phyloP scores from a whole-genome alignment of 2,888 invertebrate genomes.

The Isoperla grammatica region DNA sequence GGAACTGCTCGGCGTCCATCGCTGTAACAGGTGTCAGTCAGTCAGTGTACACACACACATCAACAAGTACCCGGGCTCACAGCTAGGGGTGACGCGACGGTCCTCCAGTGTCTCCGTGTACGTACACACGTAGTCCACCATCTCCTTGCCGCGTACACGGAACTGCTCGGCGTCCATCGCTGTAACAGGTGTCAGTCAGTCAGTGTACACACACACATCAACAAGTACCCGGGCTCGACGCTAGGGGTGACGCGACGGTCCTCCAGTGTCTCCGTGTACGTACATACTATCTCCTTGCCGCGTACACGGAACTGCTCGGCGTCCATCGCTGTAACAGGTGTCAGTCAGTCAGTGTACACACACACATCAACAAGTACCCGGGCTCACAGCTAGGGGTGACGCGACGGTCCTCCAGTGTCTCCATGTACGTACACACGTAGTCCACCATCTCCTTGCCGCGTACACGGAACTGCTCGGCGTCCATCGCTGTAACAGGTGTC shows the following conservation, averaged over 20 bases:
- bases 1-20: constrained; percentile 47
- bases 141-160: constrained; percentile 79
- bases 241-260: constrained; percentile 46
- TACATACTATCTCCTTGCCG: constrained; percentile 48
- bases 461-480: constrained; percentile 78
- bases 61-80: constrained; percentile 90
- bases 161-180: constrained; percentile 92
- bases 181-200: no score
- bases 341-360: no score
- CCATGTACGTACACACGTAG: constrained; percentile 88
- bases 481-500: no score
- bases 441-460: constrained; percentile 94
- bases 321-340: no score
- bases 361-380: constrained; percentile 85
- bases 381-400: constrained; percentile 90
- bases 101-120: constrained; percentile 77
- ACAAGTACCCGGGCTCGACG: constrained; percentile 49
- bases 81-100: constrained; percentile 79
- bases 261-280: constrained; percentile 46
- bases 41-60: no score
- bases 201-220: no score
- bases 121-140: constrained; percentile 93
- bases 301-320: constrained; percentile 43
- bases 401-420: constrained; percentile 67
- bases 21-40: no score